These are phyloP conservation scores for Pelosia muscerda DNA, from an alignment of 2,888 invertebrate species.

Conservation along the genomic window DNA sequence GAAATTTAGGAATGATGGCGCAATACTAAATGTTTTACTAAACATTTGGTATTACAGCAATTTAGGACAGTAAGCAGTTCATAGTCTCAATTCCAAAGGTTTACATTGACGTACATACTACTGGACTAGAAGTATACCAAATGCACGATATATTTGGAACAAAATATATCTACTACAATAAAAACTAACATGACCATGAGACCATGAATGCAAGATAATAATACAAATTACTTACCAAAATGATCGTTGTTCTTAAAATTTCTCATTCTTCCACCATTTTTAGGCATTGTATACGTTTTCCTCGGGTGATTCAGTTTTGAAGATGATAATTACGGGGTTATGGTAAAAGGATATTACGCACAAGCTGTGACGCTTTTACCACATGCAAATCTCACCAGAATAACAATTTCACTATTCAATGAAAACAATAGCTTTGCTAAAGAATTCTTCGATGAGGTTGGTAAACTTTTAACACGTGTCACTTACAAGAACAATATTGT, in stretches of 20 bases:
- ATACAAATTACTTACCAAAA: slow-evolving; percentile 68
- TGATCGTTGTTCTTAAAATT: slow-evolving; percentile 77
- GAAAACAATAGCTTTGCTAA: neutral
- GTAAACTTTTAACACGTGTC: neutral
- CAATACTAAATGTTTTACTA: neutral
- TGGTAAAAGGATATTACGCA: slow-evolving; percentile 45
- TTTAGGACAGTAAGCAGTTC: neutral
- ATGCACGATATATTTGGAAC: neutral
- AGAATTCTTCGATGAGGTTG: neutral
- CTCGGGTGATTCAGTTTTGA: slow-evolving; percentile 12
- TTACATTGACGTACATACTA: neutral
- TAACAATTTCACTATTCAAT: neutral
- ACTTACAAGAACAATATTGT: neutral
- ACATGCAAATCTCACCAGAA: neutral
- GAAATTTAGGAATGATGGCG: slow-evolving; percentile 9
- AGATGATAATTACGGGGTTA: neutral
- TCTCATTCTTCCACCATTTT: slow-evolving; percentile 77
- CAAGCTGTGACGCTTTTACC: slow-evolving; percentile 20
- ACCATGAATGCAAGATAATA: neutral
- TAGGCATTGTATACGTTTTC: slow-evolving; percentile 71
- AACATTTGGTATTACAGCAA: neutral
- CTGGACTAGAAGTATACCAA: neutral
- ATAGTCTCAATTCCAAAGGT: neutral
- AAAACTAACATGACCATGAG: too few species aligned
- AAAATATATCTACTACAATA: neutral